Evolutionary conservation across 1,140 invertebrate species (phyloP).

Genomic region (Portunus trituberculatus): DNA sequence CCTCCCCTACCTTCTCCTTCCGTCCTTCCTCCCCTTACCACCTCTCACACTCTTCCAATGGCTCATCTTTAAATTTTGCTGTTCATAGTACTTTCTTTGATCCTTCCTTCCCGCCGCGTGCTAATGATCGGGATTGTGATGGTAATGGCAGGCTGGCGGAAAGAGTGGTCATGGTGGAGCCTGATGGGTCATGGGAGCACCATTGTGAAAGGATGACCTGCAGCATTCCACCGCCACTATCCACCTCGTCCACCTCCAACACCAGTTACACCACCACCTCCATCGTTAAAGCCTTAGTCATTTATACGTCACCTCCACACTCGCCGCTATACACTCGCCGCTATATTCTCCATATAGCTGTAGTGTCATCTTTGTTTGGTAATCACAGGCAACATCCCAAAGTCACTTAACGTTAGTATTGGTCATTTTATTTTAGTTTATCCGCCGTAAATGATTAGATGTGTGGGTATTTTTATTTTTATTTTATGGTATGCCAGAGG

Average conservation of each 20-base stretch:
- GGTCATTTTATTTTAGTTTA: too few species aligned
- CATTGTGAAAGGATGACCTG: neutral
- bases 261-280: neutral
- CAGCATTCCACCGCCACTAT: neutral
- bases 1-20: neutral
- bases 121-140: slow-evolving; percentile 3
- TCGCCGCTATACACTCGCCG: too few species aligned
- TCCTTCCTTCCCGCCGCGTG: neutral
- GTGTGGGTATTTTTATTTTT: too few species aligned
- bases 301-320: too few species aligned
- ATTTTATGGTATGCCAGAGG: too few species aligned
- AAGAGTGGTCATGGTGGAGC: slow-evolving; percentile 11
- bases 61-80: neutral
- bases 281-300: neutral
- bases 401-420: too few species aligned
- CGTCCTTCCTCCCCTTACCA: too few species aligned
- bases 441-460: too few species aligned
- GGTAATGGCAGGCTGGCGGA: slow-evolving; percentile 16
- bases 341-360: too few species aligned
- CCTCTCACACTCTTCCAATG: neutral
- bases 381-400: neutral
- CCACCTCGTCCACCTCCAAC: neutral
- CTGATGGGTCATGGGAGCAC: neutral
- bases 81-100: neutral
- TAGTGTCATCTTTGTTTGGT: neutral